These are phyloP conservation scores for Notodonta dromedarius DNA, from an alignment of 2,888 invertebrate species.

Conservation along the genomic window DNA sequence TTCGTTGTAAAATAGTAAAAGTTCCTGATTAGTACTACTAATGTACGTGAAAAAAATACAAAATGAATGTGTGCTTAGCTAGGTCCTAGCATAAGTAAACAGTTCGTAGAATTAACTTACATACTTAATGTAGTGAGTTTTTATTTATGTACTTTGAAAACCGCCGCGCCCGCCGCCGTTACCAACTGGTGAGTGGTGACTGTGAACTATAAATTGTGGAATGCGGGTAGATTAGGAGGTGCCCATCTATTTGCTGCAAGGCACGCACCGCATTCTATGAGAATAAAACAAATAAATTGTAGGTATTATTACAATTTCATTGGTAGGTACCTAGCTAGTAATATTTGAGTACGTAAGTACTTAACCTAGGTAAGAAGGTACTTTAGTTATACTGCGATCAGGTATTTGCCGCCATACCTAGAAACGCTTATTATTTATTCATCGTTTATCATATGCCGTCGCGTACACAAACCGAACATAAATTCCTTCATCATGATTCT, in stretches of 20 bases:
- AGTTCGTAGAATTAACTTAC: neutral
- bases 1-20: conserved; percentile 22
- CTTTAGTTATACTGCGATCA: conserved; percentile 28
- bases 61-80: neutral
- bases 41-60: conserved; percentile 2
- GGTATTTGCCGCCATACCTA: conserved; percentile 43
- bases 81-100: neutral
- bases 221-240: no score
- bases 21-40: conserved; percentile 5
- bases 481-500: conserved; percentile 80
- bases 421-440: conserved; percentile 68
- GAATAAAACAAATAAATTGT: no score
- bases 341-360: neutral
- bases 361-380: neutral
- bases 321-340: neutral
- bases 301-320: no score
- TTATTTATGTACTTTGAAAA: no score
- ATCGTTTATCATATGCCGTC: conserved; percentile 63
- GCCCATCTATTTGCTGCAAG: no score
- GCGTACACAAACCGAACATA: conserved; percentile 60
- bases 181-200: no score
- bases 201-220: no score
- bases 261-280: no score
- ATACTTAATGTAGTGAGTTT: neutral
- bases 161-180: no score